These are phyloP conservation scores for Agriopis leucophaearia DNA, from an alignment of 2,888 invertebrate species.

Conservation along the genomic window DNA sequence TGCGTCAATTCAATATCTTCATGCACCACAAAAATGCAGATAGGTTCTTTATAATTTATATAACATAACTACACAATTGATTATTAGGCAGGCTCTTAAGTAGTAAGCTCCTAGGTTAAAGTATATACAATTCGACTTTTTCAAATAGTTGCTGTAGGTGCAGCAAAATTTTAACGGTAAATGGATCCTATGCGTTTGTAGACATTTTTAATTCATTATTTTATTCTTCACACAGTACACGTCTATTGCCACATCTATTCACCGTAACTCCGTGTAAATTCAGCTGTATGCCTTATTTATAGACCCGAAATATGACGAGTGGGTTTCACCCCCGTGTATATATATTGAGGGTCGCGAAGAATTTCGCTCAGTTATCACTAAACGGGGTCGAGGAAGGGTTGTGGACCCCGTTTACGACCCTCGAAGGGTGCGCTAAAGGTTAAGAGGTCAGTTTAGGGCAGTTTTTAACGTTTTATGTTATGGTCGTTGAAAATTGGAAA, in stretches of 20 bases:
- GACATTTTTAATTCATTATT: no score
- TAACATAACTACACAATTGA: no score
- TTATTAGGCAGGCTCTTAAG: no score
- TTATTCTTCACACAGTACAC: neutral
- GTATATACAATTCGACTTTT: no score
- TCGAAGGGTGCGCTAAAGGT: conserved; percentile 7
- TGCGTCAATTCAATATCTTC: no score
- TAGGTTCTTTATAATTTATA: no score
- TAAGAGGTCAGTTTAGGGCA: conserved; percentile 3
- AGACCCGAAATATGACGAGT: conserved; percentile 32
- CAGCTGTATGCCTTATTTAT: conserved; percentile 25
- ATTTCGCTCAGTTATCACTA: conserved; percentile 39
- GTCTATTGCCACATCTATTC: conserved; percentile 21
- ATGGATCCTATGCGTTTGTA: no score
- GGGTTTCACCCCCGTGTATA: conserved; percentile 47
- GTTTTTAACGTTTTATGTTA: conserved; percentile 6
- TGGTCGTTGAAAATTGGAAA: neutral
- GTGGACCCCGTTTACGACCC: conserved; percentile 7
- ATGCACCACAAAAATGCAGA: no score
- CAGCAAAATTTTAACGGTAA: no score
- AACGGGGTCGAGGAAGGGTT: conserved; percentile 26
- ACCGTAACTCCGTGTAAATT: conserved; percentile 4
- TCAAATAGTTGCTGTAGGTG: no score
- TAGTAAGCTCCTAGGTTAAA: no score
- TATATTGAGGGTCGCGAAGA: conserved; percentile 44